Evolutionary conservation across 2,797 vertebrate genomes (phyloP).

Genomic region (Typhlichthys subterraneus): DNA sequence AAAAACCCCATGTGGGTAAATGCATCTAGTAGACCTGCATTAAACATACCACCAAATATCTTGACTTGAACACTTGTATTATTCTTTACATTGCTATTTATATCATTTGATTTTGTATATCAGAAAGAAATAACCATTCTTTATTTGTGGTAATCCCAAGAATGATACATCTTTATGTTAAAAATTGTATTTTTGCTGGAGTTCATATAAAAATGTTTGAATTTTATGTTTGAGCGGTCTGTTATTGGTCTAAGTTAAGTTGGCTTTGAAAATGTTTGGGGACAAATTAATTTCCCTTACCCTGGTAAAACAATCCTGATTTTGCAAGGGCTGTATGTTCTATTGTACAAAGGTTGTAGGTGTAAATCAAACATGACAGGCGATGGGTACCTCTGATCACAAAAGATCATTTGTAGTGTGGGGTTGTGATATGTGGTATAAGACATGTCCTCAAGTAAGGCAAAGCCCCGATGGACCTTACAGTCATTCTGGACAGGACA

Average conservation of each 20-base stretch:
- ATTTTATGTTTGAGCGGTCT: constrained; percentile 47
- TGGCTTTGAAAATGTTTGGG: not conserved
- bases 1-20: constrained; percentile 63
- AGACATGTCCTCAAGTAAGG: no score
- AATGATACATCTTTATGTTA: constrained; percentile 71
- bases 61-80: constrained; percentile 76
- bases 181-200: constrained; percentile 77
- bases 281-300: no score
- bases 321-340: no score
- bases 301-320: no score
- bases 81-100: constrained; percentile 80
- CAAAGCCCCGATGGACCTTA: no score
- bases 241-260: not conserved
- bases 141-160: constrained; percentile 77
- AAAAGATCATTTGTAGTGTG: no score
- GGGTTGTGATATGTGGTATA: no score
- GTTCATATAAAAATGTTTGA: constrained; percentile 74
- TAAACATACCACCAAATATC: constrained; percentile 74
- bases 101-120: constrained; percentile 79
- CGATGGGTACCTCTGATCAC: no score
- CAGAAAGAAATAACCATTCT: constrained; percentile 73
- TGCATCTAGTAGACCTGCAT: constrained; percentile 54
- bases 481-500: no score
- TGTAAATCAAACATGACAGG: no score
- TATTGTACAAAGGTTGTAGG: no score